Conservation (phyloP, 1,140 invertebrate species). For the Sminthurinus signatus region DNA sequence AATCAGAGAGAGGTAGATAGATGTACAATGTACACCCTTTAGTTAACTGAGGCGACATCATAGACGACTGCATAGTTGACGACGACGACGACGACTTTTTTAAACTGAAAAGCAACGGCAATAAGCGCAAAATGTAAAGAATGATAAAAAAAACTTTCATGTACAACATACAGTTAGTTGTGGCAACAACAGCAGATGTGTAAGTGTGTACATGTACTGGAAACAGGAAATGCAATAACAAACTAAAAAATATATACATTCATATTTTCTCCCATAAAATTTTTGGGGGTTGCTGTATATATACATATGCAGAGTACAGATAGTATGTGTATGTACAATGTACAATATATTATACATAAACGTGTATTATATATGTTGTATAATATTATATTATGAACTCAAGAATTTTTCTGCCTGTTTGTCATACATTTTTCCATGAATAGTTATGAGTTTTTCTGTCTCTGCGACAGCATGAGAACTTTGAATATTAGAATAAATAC, state of each 20-base stretch:
- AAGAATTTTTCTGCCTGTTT: slow-evolving; percentile 18
- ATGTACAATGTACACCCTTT: too few species aligned
- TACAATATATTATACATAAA: too few species aligned
- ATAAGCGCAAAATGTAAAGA: slow-evolving; percentile 11
- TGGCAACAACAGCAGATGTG: too few species aligned
- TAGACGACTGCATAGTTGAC: too few species aligned
- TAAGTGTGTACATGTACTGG: neutral
- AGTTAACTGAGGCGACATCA: too few species aligned
- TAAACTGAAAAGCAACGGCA: slow-evolving; percentile 9
- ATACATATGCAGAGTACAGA: too few species aligned
- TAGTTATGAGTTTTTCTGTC: slow-evolving; percentile 25
- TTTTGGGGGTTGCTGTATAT: slow-evolving; percentile 16
- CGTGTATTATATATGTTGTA: too few species aligned
- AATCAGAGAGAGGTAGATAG: too few species aligned
- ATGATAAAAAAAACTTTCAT: slow-evolving; percentile 12
- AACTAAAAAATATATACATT: slow-evolving; percentile 32
- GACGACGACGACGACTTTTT: too few species aligned
- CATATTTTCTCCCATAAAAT: slow-evolving; percentile 35
- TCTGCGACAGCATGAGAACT: slow-evolving; percentile 13
- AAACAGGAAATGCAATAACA: slow-evolving; percentile 34
- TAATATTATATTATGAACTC: too few species aligned
- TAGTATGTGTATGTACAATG: too few species aligned
- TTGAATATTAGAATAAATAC: slow-evolving; percentile 11
- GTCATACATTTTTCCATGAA: slow-evolving; percentile 34
- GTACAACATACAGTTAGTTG: too few species aligned